phyloP scores from a whole-genome alignment of 2,797 vertebrate genomes.

The Orientallactaga sibirica region DNA sequence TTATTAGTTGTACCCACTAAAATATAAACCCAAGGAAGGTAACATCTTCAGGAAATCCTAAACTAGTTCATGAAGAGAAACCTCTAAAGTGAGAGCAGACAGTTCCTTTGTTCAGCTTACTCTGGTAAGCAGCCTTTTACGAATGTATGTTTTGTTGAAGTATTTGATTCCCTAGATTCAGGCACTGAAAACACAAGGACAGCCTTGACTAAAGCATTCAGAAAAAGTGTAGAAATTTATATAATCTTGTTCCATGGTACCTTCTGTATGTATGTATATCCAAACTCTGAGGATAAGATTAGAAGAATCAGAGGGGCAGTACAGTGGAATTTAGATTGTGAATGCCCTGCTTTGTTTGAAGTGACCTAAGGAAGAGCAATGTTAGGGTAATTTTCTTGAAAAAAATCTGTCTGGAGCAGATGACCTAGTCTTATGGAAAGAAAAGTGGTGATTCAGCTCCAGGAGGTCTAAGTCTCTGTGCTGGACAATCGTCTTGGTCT shows the following conservation, averaged over 20 bases:
- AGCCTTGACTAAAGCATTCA: neutral
- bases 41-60: neutral
- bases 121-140: neutral
- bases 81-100: neutral
- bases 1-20: neutral
- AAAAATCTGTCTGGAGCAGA: neutral
- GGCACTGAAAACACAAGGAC: neutral
- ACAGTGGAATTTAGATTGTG: neutral
- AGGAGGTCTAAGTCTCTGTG: neutral
- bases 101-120: neutral
- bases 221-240: neutral
- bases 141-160: neutral
- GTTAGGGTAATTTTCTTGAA: neutral
- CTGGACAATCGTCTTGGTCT: neutral
- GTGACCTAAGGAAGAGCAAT: neutral
- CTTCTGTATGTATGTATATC: fast-evolving
- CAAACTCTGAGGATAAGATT: neutral
- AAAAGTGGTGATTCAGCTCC: neutral
- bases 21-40: neutral
- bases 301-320: neutral
- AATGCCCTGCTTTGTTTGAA: neutral
- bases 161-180: neutral
- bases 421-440: neutral
- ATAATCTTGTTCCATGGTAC: neutral
- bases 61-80: neutral